phyloP scores from a whole-genome alignment of 2,797 vertebrate genomes.

The Emydoidea blandingii region DNA sequence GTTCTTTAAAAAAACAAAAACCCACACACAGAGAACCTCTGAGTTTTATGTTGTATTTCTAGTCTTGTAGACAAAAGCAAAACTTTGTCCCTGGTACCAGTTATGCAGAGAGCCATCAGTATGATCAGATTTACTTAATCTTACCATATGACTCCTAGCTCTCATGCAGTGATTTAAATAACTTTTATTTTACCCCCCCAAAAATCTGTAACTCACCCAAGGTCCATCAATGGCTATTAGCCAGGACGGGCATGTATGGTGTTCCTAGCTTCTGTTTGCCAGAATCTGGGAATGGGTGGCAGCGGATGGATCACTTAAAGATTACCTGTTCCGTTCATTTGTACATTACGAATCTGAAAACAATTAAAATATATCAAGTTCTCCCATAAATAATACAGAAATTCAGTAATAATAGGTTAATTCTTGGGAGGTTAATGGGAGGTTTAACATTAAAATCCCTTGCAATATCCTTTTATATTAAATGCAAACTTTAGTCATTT shows the following conservation, averaged over 20 bases:
- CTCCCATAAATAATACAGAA: background rate
- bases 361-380: background rate
- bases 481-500: background rate
- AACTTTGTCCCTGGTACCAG: background rate
- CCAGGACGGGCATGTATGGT: too few relatives aligned
- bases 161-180: background rate
- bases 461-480: background rate
- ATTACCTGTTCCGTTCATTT: too few relatives aligned
- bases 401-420: fast-evolving
- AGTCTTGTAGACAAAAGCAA: too few relatives aligned
- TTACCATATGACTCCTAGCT: background rate
- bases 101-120: background rate
- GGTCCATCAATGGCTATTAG: background rate
- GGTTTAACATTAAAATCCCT: background rate
- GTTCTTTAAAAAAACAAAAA: background rate
- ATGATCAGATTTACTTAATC: background rate
- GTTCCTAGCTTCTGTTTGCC: too few relatives aligned
- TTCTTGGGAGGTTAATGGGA: too few relatives aligned
- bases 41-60: background rate
- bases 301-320: too few relatives aligned
- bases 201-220: background rate
- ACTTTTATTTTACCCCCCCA: background rate
- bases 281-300: too few relatives aligned
- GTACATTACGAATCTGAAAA: background rate
- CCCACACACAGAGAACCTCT: background rate